Evolutionary conservation across 2,113 vertebrate species (phyloP), one percentile per base, ranked within the genome.

Genomic region (Xiphophorus couchianus): DNA sequence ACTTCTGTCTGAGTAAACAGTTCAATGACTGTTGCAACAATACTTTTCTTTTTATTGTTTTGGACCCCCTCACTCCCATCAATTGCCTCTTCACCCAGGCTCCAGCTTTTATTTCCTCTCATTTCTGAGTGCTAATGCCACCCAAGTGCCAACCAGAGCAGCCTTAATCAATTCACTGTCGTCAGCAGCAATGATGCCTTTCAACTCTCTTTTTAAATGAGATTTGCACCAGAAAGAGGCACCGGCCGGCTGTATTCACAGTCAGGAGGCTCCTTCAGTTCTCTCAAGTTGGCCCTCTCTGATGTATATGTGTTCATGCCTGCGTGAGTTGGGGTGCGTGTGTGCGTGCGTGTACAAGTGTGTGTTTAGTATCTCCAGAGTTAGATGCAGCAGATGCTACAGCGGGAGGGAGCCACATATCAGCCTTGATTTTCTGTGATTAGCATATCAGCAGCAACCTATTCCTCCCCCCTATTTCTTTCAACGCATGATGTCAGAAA

Each of bases 361-460:
- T 42, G 39, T 42, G 39, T 44, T 3, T 42, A 31, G 39, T 0
- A 0, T 74, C 62, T 81, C 69, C 75, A 80, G 48, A 27, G 66
- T 66, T 76, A 35, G 64, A 88, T 82, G 13, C 68, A 87, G 76
- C 89, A 93, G 89, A 89, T 90, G 92, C 85, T 86, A 74, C 13
- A 84, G 84, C 85, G 17, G 74, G 82, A 81, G 88, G 87, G 85
- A 73, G 85, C 82, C 86, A 70, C 86, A 85, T 86, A 92, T 90
- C 84, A 89, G 84, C 73, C 78, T 69, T 66, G 61, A 88, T 84
- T 76, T 77, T 74, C 42, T 25, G 2, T 72, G 71, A 88, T 91
- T 85, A 87, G 82, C 80, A 85, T 48, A 73, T 80, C 66, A 83
- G 37, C 76, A 0, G 13, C 51, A 58, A 58, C 3, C 19, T 25